These are phyloP conservation scores for Carassius gibelio DNA, from an alignment of 2,113 vertebrate genomes.

Conservation along the genomic window DNA sequence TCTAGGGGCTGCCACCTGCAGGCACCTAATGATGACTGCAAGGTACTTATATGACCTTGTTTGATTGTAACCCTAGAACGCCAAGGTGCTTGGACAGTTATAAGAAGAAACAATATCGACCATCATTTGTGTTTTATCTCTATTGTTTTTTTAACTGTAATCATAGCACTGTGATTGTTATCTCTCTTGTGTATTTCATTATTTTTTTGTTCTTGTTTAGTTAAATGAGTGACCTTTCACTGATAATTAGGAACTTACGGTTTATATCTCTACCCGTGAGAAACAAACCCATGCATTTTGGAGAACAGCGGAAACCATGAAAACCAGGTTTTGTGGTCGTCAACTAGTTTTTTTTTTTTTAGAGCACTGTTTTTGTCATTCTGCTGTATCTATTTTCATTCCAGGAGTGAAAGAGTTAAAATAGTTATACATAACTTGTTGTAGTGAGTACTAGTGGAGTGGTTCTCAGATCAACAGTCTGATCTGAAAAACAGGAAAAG, in stretches of 20 bases:
- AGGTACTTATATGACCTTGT: slow-evolving; percentile 53
- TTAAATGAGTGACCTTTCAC: neutral
- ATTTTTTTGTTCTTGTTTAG: neutral
- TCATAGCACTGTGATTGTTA: slow-evolving; percentile 73
- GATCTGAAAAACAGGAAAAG: neutral
- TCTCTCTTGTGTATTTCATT: slow-evolving; percentile 60
- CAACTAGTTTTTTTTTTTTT: neutral
- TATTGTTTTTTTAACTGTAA: slow-evolving; percentile 31
- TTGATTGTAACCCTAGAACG: slow-evolving; percentile 23
- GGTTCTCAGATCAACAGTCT: neutral
- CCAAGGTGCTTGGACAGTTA: slow-evolving; percentile 26
- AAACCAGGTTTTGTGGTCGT: slow-evolving; percentile 33
- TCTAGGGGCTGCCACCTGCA: slow-evolving; percentile 66
- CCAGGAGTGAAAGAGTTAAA: slow-evolving; percentile 29
- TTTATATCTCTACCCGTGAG: neutral
- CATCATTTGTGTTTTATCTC: slow-evolving; percentile 1
- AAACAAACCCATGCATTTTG: neutral
- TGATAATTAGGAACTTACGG: neutral
- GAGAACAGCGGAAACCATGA: neutral
- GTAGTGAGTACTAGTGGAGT: slow-evolving; percentile 1
- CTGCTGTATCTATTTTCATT: slow-evolving; percentile 27
- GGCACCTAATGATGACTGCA: slow-evolving; percentile 61
- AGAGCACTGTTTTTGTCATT: neutral
- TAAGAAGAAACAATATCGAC: slow-evolving; percentile 31
- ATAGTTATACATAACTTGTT: slow-evolving; percentile 24